Conservation (phyloP, 2,113 vertebrate genomes). For the Macaca fascicularis region T2T-MFA8v1.1 NC_088389.1:37491001-37491500, state of each 20-base stretch:
- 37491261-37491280: background rate
- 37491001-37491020: background rate
- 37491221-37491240: background rate
- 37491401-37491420: background rate
- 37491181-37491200: background rate
- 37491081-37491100: background rate
- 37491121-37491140: background rate
- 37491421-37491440: accelerated
- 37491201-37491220: background rate
- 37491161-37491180: slow-evolving; percentile 38
- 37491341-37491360: background rate
- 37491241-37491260: background rate
- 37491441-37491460: background rate
- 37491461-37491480: accelerated
- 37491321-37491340: background rate
- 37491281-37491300: background rate
- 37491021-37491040: background rate
- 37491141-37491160: slow-evolving; percentile 42
- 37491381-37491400: background rate
- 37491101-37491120: slow-evolving; percentile 47
- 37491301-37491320: background rate
- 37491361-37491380: background rate
- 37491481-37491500: background rate
- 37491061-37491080: slow-evolving; percentile 49
- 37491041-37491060: background rate